Base-by-base conservation (phyloP, 2,797 vertebrate genomes). In the Merluccius polli region DNA sequence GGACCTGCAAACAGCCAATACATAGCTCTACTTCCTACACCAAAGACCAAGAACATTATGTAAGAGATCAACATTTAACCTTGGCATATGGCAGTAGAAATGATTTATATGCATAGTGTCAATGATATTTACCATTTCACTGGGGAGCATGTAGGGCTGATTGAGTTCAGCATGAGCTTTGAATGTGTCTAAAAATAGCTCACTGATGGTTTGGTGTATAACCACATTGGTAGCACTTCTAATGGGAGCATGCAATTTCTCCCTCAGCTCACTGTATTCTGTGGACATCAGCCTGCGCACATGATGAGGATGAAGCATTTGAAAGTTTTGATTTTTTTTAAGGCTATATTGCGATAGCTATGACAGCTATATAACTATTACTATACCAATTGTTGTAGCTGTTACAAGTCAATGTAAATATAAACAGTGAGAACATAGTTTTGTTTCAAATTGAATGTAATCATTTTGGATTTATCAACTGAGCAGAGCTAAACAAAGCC, bases 101-200 rank as follows among this genome's bases (percentile, higher is more conserved):
- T 29, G 1, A 32, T 2, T 27, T 3, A 13, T 24, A 11, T 65
- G 59, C 24, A 65, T 65, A 27, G 27, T 27, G 31, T 4, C 1
- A 4, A 32, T 35, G 86, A 75, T 27, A 13, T 13, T n/a, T 79
- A 98, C 97, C 96, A 96, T 96, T 86, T 90, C 94, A 78, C 91
- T 94, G 69, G 95, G 93, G 73, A 94, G 84, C 0, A 80, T 35
- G 75, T 98, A 97, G 0, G 87, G 36, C 31, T 91, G 94, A 82
- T 98, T 98, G 71, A 91, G 92, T 79, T 95, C 95, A 82, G 97
- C 96, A 59, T 97, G 91, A 71, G 94, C 93, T 41, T 92, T 95
- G 75, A 99, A 99, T 0, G 97, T 98, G 67, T 99, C 97, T 88
- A 99, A 88, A 86, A 99, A 99, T 27, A 96, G 92, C 79, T 99